Base-by-base conservation (phyloP, 2,888 invertebrate genomes). In the Andrena fulva region DNA sequence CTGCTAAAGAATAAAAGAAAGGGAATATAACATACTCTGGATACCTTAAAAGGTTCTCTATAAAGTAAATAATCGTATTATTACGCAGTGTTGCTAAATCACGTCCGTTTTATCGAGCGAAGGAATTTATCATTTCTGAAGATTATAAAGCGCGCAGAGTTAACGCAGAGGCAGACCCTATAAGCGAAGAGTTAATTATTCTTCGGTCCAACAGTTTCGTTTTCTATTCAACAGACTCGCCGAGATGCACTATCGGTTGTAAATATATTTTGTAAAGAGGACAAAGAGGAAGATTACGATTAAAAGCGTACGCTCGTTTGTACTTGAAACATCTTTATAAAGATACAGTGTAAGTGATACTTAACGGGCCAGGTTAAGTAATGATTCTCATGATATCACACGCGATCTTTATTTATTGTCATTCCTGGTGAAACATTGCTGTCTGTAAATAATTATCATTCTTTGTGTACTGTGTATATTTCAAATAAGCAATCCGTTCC, bases 321-420 rank as follows among this genome's bases (percentile, higher is more conserved):
- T 85, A 88, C 76, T 72, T 77, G 64, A 82, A 69, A 76, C 56
- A 24, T 79, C 73, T 82, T 77, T 64, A 72, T 63, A 62, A 78
- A 77, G 12, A 74, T 68, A 62, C 52, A 80, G 48, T 42, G 59
- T 79, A 73, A 72, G 52, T 81, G 42, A 64, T 59, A 72, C 24
- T 75, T 74, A 68, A 77, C 54, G 29, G 20, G 50, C 56, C 78
- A 75, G 63, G 29, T 80, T 78, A 79, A 78, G 56, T 78, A 77
- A 42, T 82, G 69, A 68, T 81, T 77, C 71, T 73, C 75, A 76
- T 56, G 63, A 82, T 79, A 78, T 85, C 70, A 67, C 31, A 73
- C 70, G 52, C 73, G 78, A 79, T 72, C 75, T 77, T 88, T 88
- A 88, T 88, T 88, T 88, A 88, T 88, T 88, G 77, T 71, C 88